phyloP scores from a whole-genome alignment of 2,113 vertebrate species.

The Bubo bubo region DNA sequence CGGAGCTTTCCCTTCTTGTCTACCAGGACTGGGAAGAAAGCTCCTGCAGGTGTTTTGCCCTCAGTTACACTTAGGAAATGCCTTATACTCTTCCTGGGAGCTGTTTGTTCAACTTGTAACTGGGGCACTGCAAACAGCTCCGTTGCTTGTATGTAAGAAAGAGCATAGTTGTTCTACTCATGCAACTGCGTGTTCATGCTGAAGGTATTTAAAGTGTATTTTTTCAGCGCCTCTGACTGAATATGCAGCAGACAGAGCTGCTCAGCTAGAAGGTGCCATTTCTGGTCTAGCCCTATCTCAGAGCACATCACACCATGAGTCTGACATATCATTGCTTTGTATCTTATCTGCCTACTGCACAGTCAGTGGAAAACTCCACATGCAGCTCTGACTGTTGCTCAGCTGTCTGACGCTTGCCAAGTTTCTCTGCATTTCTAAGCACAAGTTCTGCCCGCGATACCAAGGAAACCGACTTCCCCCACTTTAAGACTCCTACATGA shows the following conservation, averaged over 20 bases:
- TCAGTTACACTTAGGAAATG: not conserved
- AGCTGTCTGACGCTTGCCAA: not conserved
- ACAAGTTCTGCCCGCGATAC: rapidly evolving
- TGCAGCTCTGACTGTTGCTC: not conserved
- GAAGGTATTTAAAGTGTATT: not conserved
- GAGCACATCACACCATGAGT: not conserved
- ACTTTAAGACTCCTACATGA: not conserved
- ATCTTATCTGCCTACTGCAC: not conserved
- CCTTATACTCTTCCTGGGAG: not conserved
- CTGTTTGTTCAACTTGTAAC: not conserved
- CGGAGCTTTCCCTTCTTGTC: not conserved
- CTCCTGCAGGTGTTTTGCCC: not conserved
- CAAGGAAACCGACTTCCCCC: not conserved
- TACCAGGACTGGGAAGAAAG: rapidly evolving
- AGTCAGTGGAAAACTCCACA: not conserved
- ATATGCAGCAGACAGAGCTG: not conserved
- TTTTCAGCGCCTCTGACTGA: not conserved
- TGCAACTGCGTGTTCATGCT: not conserved
- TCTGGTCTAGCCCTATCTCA: not conserved
- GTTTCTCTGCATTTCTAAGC: not conserved
- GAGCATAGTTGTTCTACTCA: not conserved
- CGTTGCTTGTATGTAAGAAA: not conserved
- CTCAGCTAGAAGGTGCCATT: not conserved
- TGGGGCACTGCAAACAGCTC: rapidly evolving
- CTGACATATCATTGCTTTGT: not conserved